A percentile compares a stretch with the other conserved stretches of the same genome.
Conservation (phyloP, 2,888 invertebrate genomes). For the Erpobdella octoculata region DNA sequence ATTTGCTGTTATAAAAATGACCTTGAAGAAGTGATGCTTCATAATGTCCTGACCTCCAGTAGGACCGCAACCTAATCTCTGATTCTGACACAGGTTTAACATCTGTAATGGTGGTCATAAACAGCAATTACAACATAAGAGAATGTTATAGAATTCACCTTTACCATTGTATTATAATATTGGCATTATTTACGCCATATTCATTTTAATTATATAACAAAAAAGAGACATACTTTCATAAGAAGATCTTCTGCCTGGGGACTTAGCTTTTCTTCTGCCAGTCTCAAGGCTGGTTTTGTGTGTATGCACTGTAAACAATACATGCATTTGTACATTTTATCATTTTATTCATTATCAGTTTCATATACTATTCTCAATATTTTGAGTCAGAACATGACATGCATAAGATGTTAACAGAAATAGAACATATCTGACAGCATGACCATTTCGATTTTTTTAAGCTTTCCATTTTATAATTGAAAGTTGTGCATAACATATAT, state of each 20-base stretch:
- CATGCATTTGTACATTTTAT: not conserved
- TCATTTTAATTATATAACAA: not conserved
- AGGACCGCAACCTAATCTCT: slow-evolving; percentile 12
- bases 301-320: slow-evolving; percentile 14
- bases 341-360: too few relatives aligned
- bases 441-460: too few relatives aligned
- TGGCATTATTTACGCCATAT: not conserved
- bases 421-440: too few relatives aligned
- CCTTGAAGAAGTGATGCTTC: slow-evolving; percentile 24
- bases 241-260: slow-evolving; percentile 12
- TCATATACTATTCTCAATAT: too few relatives aligned
- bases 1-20: too few relatives aligned
- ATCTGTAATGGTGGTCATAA: not conserved
- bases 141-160: not conserved
- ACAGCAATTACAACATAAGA: not conserved
- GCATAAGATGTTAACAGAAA: too few relatives aligned
- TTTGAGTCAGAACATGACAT: too few relatives aligned
- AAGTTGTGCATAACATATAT: too few relatives aligned
- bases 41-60: slow-evolving; percentile 24
- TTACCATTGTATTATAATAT: not conserved
- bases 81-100: slow-evolving; percentile 20
- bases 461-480: too few relatives aligned
- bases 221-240: not conserved
- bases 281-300: slow-evolving; percentile 22
- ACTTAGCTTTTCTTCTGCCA: slow-evolving; percentile 3